Conservation (phyloP, 2,888 invertebrate species). For the Drosophila quinaria region DNA sequence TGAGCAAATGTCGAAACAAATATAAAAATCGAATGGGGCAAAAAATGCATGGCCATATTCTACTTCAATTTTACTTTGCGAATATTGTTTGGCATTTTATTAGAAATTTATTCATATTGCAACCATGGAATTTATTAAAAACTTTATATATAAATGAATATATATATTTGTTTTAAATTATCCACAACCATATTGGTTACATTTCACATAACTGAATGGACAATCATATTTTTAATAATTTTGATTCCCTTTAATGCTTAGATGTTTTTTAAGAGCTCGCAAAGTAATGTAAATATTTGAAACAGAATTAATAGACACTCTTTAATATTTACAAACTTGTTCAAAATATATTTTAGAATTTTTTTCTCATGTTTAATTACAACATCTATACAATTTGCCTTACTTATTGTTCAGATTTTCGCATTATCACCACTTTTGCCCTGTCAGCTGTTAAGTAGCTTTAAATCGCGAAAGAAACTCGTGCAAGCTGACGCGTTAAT, state of each 20-base stretch:
- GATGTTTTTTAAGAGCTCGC: neutral
- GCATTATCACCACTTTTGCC: slow-evolving; percentile 9
- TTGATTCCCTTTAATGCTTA: no score
- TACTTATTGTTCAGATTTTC: slow-evolving; percentile 1
- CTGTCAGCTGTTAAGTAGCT: slow-evolving; percentile 20
- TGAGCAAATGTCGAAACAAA: neutral
- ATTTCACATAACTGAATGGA: neutral
- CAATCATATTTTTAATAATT: no score
- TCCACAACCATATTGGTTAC: neutral
- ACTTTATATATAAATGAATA: neutral
- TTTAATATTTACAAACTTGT: neutral
- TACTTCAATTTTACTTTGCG: neutral
- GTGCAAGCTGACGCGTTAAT: slow-evolving; percentile 65
- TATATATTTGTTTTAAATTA: neutral
- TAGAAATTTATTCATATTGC: neutral
- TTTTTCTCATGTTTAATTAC: neutral
- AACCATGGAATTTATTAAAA: neutral
- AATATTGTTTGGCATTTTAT: slow-evolving; percentile 4
- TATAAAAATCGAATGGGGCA: neutral
- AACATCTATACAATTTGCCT: no score
- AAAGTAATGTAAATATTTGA: no score
- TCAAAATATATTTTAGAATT: neutral
- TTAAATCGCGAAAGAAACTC: slow-evolving; percentile 4
- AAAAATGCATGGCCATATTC: neutral
- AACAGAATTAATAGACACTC: neutral